A percentile compares a stretch with the other conserved stretches of the same genome.
These are phyloP conservation scores for Clytia hemisphaerica DNA, from an alignment of 30 jellyfish, hydroid and myxozoan genomes.

Conservation along the genomic window DNA sequence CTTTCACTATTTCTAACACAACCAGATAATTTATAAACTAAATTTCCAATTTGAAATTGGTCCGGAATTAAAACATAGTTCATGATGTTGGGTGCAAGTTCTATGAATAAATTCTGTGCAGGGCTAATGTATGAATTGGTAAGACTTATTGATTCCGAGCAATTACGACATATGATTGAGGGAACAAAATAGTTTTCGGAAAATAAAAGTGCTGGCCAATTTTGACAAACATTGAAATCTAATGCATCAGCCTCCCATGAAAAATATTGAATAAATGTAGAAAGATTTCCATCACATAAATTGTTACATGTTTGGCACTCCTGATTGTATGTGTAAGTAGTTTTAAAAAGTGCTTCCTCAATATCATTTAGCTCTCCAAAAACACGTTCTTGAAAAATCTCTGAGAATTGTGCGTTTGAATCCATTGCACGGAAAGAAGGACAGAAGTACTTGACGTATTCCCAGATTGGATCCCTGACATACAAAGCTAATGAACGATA, in stretches of 20 bases:
- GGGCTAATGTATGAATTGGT: neutral
- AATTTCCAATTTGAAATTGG: neutral
- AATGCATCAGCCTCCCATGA: neutral
- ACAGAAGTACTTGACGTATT: too few species aligned
- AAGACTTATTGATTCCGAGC: neutral
- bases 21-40: neutral
- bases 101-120: neutral
- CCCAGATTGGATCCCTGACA: too few species aligned
- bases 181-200: neutral
- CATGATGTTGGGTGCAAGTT: neutral
- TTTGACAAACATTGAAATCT: neutral
- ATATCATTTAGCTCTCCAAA: neutral
- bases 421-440: neutral
- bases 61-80: neutral
- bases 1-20: neutral
- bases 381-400: slow-evolving; percentile 2
- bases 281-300: neutral
- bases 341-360: neutral
- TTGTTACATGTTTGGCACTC: neutral
- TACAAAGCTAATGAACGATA: too few species aligned
- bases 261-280: neutral
- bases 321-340: neutral
- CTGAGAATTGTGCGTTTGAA: slow-evolving; percentile 9
- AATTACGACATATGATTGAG: neutral
- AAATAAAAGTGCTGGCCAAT: neutral